Conservation (phyloP, 2,113 vertebrate genomes). For the Gopherus evgoodei region DNA sequence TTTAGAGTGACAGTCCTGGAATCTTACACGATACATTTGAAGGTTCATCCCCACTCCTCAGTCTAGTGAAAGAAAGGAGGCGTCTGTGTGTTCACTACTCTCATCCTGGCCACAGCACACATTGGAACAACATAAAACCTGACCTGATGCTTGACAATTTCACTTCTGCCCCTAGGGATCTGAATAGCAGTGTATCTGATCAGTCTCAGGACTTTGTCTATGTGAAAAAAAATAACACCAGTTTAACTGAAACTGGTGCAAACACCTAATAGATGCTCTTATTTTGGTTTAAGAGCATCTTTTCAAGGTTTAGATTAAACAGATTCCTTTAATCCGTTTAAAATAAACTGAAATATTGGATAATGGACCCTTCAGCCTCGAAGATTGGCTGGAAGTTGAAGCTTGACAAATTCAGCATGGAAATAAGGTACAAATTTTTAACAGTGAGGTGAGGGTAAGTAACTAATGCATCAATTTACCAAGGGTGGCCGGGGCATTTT, state of each 20-base stretch:
- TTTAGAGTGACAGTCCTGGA: too few species aligned
- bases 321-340: background rate
- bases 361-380: background rate
- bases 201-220: background rate
- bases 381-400: background rate
- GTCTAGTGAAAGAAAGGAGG: too few species aligned
- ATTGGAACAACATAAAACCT: too few species aligned
- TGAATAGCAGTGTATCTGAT: background rate
- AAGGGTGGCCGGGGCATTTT: background rate
- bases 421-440: background rate
- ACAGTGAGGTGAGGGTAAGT: background rate
- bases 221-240: background rate
- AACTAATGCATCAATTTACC: background rate
- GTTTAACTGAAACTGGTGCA: background rate
- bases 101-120: too few species aligned
- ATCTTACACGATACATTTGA: too few species aligned
- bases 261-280: background rate
- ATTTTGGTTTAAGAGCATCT: background rate
- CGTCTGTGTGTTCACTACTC: too few species aligned
- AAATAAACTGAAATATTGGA: background rate
- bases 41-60: too few species aligned
- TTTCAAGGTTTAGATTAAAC: background rate
- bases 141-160: too few species aligned
- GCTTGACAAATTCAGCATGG: background rate
- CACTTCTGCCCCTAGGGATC: background rate